phyloP scores from a whole-genome alignment of 2,888 invertebrate species.

The Phrixothrix hirtus region DNA sequence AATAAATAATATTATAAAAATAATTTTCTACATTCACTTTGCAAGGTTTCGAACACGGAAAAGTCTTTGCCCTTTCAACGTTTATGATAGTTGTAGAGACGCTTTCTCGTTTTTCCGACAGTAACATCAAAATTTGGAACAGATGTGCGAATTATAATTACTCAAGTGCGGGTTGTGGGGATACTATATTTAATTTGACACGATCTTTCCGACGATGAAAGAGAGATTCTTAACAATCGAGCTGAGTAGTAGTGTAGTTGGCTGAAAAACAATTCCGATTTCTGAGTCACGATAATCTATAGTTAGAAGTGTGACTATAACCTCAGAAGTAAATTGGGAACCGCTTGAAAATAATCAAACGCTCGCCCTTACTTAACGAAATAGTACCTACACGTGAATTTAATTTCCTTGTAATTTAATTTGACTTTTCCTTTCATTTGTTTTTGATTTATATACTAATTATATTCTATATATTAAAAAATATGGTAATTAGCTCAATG shows the following conservation, averaged over 20 bases:
- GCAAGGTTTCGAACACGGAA: constrained; percentile 6
- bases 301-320: constrained; percentile 40
- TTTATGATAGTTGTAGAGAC: constrained; percentile 12
- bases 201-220: constrained; percentile 1
- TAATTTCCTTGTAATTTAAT: too few relatives aligned
- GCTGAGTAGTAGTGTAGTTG: constrained; percentile 14
- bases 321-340: constrained; percentile 33
- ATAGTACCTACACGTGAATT: too few relatives aligned
- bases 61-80: constrained; percentile 17
- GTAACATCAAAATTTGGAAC: constrained; percentile 7
- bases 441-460: too few relatives aligned
- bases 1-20: constrained; percentile 3
- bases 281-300: constrained; percentile 40
- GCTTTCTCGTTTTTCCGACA: not conserved
- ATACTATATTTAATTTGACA: constrained; percentile 4
- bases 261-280: constrained; percentile 39
- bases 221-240: not conserved
- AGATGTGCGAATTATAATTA: constrained; percentile 11
- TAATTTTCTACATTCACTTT: constrained; percentile 2
- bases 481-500: too few relatives aligned
- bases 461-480: too few relatives aligned
- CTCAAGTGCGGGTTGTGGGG: not conserved
- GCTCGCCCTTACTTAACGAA: constrained; percentile 22
- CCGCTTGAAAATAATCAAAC: constrained; percentile 27
- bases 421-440: too few relatives aligned